Percentiles rank a stretch among this genome's conserved stretches.
Evolutionary conservation across 2,113 vertebrate genomes (phyloP).

Genomic region (Hucho hucho): DNA sequence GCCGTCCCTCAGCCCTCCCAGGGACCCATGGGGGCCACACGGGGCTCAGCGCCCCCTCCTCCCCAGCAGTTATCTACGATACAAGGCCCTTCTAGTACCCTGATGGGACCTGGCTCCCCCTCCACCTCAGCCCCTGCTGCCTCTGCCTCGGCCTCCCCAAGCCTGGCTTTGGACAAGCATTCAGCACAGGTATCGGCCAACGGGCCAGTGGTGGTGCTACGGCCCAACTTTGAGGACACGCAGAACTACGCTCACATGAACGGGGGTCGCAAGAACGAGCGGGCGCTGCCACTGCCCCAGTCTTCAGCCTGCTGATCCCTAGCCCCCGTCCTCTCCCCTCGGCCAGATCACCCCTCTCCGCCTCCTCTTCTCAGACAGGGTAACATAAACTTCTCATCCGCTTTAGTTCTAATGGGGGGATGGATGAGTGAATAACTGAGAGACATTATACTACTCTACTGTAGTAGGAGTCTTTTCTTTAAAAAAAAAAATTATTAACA

Average conservation of each 20-base stretch:
- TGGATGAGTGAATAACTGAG: slow-evolving; percentile 50
- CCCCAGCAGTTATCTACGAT: slow-evolving; percentile 61
- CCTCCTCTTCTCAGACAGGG: slow-evolving; percentile 20
- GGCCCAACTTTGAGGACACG: slow-evolving; percentile 89
- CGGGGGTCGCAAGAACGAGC: slow-evolving; percentile 91
- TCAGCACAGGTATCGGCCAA: slow-evolving; percentile 86
- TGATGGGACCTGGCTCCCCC: slow-evolving; percentile 58
- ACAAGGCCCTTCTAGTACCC: slow-evolving; percentile 59
- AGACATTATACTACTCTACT: slow-evolving; percentile 83
- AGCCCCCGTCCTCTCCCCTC: not conserved
- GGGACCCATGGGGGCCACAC: slow-evolving; percentile 45
- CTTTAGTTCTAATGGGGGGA: slow-evolving; percentile 61
- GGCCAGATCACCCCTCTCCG: not conserved
- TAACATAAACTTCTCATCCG: slow-evolving; percentile 29
- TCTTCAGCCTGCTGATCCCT: slow-evolving; percentile 96
- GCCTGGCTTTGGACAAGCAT: slow-evolving; percentile 79
- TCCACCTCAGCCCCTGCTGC: slow-evolving; percentile 49
- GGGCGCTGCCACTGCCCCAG: slow-evolving; percentile 93
- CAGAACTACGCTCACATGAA: slow-evolving; percentile 98
- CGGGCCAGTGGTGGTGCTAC: slow-evolving; percentile 85
- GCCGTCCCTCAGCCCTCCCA: slow-evolving; percentile 33
- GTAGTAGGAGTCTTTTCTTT: slow-evolving; percentile 78
- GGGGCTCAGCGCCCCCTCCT: slow-evolving; percentile 35
- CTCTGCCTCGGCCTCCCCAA: slow-evolving; percentile 50
- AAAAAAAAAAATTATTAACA: slow-evolving; percentile 28